These are phyloP conservation scores for Onychostruthus taczanowskii DNA, from an alignment of 2,113 vertebrate genomes.

Conservation along the genomic window DNA sequence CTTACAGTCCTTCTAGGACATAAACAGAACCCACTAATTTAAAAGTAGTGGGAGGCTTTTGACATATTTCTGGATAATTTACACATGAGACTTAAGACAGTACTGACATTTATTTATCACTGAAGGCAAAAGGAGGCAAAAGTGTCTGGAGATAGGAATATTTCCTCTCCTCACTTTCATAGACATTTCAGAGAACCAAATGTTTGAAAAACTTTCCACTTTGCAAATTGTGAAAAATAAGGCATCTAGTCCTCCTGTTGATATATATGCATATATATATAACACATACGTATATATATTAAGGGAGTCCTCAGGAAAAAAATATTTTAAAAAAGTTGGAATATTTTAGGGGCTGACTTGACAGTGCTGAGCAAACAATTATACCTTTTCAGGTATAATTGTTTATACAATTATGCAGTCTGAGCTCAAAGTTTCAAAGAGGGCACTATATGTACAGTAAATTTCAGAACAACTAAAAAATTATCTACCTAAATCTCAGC, in stretches of 20 bases:
- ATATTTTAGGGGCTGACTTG: not conserved
- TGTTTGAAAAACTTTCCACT: not conserved
- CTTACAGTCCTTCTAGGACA: not conserved
- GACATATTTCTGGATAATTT: not conserved
- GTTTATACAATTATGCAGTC: not conserved
- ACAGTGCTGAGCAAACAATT: not conserved
- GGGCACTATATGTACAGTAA: not conserved
- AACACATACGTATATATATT: too few relatives aligned
- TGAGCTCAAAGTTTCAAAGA: not conserved
- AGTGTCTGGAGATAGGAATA: not conserved
- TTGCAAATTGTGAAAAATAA: not conserved
- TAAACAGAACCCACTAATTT: not conserved
- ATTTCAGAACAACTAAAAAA: not conserved
- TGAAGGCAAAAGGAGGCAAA: not conserved
- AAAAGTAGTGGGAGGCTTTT: not conserved
- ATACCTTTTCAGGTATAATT: not conserved
- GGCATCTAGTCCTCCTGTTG: rapidly evolving
- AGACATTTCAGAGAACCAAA: not conserved
- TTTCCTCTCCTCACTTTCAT: not conserved
- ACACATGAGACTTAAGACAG: not conserved
- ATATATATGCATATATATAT: too few relatives aligned
- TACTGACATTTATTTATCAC: not conserved
- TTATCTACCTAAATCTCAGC: not conserved
- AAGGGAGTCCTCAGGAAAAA: not conserved
- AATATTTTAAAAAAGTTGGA: not conserved